Conservation (phyloP, 2,113 vertebrate genomes). For the Brienomyrus longianalis region DNA sequence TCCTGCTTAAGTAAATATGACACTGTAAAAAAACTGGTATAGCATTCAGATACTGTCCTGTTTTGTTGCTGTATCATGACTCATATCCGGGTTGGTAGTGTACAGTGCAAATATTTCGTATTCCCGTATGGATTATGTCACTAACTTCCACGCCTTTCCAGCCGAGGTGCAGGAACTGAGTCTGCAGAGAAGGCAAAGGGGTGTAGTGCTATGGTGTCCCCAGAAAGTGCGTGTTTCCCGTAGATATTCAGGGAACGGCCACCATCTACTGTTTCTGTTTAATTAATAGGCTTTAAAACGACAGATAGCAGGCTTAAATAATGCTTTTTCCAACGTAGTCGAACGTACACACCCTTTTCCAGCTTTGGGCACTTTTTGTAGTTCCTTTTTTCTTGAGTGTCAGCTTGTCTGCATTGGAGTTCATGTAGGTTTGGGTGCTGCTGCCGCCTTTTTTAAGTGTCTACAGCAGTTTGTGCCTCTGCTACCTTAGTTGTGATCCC, state of each 20-base stretch:
- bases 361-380: background rate
- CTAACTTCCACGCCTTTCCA: background rate
- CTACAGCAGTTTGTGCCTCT: background rate
- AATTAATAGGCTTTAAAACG: background rate
- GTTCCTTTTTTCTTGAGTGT: background rate
- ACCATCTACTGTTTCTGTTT: background rate
- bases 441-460: background rate
- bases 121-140: background rate
- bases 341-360: background rate
- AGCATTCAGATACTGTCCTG: background rate
- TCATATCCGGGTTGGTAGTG: constrained; percentile 5
- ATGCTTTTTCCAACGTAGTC: background rate
- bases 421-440: background rate
- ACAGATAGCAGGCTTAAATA: background rate
- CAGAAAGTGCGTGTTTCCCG: background rate
- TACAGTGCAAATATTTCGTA: background rate
- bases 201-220: background rate
- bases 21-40: background rate
- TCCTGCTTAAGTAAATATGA: background rate
- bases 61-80: background rate
- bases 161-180: background rate
- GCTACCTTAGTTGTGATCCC: background rate
- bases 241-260: background rate
- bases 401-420: background rate
- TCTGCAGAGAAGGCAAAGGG: background rate